phyloP scores from a whole-genome alignment of 2,113 vertebrate genomes.

The Rafetus swinhoei region DNA sequence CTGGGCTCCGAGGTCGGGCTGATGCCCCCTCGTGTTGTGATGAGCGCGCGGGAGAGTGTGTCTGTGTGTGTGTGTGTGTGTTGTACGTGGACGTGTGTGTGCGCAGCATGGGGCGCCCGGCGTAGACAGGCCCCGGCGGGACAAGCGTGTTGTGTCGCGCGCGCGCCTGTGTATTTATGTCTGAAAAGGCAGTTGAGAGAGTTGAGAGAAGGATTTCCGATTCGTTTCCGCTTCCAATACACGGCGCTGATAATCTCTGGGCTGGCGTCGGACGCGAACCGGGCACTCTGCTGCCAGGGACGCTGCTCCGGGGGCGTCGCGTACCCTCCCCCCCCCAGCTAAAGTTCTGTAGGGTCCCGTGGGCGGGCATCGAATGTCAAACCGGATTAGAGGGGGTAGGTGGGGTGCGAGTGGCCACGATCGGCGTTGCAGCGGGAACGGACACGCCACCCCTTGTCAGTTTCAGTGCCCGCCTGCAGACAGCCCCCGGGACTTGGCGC shows the following conservation, averaged over 20 bases:
- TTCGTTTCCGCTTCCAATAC: constrained; percentile 83
- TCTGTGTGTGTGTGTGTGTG: background rate
- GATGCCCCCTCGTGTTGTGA: accelerated
- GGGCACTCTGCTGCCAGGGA: constrained; percentile 45
- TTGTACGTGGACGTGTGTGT: constrained; percentile 1
- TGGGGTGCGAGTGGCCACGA: no score
- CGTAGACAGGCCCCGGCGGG: background rate
- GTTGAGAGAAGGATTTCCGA: constrained; percentile 79
- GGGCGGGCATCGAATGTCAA: background rate
- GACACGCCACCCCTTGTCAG: background rate
- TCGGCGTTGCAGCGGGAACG: background rate
- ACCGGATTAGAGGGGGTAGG: no score
- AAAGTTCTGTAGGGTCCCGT: constrained; percentile 15
- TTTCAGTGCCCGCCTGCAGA: background rate
- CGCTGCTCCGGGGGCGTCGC: background rate
- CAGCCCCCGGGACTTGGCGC: background rate
- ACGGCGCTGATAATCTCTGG: constrained; percentile 76
- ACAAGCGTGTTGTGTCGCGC: background rate
- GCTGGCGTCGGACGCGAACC: constrained; percentile 69
- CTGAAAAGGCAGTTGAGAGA: constrained; percentile 67
- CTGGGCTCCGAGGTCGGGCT: no score
- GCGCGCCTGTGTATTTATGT: constrained; percentile 39
- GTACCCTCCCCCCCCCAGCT: background rate
- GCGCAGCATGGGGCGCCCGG: background rate
- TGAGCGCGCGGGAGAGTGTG: background rate